A percentile compares a stretch with the other conserved stretches of the same genome.
Conservation (phyloP, 2,113 vertebrate genomes). For the Ptychochromis oligacanthus region DNA sequence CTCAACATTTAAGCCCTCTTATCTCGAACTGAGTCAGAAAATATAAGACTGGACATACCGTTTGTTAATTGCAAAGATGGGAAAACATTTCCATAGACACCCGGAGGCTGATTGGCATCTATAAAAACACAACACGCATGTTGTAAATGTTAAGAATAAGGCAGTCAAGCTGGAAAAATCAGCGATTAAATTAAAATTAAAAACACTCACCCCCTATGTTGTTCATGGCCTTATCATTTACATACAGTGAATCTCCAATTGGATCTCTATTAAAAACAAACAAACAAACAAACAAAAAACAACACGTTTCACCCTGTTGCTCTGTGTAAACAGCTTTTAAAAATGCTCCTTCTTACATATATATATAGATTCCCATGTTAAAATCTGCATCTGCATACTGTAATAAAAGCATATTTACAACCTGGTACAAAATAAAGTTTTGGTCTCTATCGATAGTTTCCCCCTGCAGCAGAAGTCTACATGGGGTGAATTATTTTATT, state of each 20-base stretch:
- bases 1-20: neutral
- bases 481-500: neutral
- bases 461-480: neutral
- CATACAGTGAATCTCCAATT: slow-evolving; percentile 3
- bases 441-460: too few species aligned
- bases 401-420: neutral
- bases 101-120: neutral
- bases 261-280: slow-evolving; percentile 45
- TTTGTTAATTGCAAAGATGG: neutral
- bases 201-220: slow-evolving; percentile 7
- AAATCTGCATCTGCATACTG: too few species aligned
- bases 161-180: neutral
- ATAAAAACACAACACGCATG: neutral
- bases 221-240: neutral
- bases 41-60: neutral
- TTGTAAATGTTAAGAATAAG: neutral
- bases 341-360: neutral
- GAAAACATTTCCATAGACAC: slow-evolving; percentile 51
- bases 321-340: neutral
- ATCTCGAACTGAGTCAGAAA: neutral
- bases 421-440: neutral
- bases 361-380: too few species aligned
- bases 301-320: neutral
- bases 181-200: neutral
- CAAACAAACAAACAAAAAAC: too few species aligned